phyloP scores from a whole-genome alignment of 1,140 invertebrate genomes.

The Dendrolimus punctatus region DNA sequence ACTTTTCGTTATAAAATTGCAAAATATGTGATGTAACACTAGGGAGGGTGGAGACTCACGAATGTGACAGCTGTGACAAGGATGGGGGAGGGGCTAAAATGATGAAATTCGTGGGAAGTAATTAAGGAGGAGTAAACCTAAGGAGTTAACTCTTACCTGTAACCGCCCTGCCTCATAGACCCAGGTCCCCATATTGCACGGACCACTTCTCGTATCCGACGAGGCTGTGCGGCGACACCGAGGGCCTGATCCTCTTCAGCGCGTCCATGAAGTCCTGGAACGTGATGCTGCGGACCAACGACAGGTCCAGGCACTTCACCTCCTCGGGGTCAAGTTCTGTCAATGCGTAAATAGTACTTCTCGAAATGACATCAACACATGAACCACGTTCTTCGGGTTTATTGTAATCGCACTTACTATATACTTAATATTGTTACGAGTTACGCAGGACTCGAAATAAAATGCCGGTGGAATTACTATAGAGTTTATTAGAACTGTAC shows the following conservation, averaged over 20 bases:
- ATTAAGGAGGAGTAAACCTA: no score
- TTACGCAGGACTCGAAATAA: no score
- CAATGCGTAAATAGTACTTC: background rate
- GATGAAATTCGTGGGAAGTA: no score
- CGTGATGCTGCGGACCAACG: conserved; percentile 88
- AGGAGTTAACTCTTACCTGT: conserved; percentile 18
- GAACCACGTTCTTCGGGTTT: no score
- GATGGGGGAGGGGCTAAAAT: no score
- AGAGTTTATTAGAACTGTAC: no score
- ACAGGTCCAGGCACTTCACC: conserved; percentile 86
- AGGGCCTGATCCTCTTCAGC: conserved; percentile 90
- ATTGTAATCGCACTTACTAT: background rate
- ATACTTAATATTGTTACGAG: no score
- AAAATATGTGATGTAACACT: no score
- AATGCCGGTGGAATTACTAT: no score
- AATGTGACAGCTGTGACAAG: no score
- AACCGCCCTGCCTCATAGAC: conserved; percentile 69
- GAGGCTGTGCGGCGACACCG: conserved; percentile 89
- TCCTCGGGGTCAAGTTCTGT: conserved; percentile 89
- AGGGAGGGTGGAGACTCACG: no score
- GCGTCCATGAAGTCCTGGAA: conserved; percentile 93
- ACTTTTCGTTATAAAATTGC: background rate
- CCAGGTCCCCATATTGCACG: conserved; percentile 91
- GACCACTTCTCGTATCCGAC: conserved; percentile 95
- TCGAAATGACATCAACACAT: background rate